phyloP scores from a whole-genome alignment of 2,888 invertebrate species.

The Coenonympha arcania region DNA sequence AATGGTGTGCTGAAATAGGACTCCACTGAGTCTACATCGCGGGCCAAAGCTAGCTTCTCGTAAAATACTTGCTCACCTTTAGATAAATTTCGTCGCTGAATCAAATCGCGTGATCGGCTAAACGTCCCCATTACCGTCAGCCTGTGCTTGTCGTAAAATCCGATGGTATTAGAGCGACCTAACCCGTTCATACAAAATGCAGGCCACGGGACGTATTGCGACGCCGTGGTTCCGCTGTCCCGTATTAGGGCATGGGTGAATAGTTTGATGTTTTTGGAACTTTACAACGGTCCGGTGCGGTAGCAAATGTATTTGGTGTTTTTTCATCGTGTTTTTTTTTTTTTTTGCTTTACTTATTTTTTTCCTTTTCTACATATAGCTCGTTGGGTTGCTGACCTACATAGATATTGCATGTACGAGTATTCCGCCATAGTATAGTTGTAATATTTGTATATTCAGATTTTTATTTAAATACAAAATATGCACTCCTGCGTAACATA shows the following conservation, averaged over 20 bases:
- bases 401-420: too few species aligned
- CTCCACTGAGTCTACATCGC: too few species aligned
- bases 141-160: conserved; percentile 24
- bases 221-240: conserved; percentile 13
- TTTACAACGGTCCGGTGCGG: background rate
- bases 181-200: conserved; percentile 25
- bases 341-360: background rate
- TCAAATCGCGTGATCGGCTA: conserved; percentile 14
- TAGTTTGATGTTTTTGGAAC: background rate
- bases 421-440: too few species aligned
- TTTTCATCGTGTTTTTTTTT: too few species aligned
- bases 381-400: too few species aligned
- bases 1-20: too few species aligned
- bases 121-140: conserved; percentile 23
- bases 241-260: conserved; percentile 17
- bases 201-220: conserved; percentile 24
- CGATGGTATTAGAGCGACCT: conserved; percentile 21
- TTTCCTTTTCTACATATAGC: too few species aligned
- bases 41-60: too few species aligned
- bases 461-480: too few species aligned
- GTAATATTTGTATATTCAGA: too few species aligned
- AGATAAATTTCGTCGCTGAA: background rate
- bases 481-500: too few species aligned
- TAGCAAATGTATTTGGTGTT: too few species aligned
- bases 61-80: background rate